Conservation (phyloP, 2,888 invertebrate genomes). For the Clepsis dumicolana region DNA sequence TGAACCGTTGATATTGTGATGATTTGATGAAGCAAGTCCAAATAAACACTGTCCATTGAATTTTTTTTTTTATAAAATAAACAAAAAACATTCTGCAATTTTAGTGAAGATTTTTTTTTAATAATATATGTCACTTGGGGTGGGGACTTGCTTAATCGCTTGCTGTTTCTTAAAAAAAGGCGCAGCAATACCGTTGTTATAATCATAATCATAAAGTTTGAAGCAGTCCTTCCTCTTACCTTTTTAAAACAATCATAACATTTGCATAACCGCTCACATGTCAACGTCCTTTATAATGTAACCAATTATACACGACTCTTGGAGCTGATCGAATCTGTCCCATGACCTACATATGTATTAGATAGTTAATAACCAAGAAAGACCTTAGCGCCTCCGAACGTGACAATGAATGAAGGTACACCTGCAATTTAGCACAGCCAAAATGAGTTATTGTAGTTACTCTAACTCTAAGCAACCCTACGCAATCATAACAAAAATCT, state of each 20-base stretch:
- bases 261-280: conserved; percentile 39
- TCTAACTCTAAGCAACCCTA: neutral
- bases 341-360: conserved; percentile 43
- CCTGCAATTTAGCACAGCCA: neutral
- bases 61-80: too few species aligned
- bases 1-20: too few species aligned
- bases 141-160: too few species aligned
- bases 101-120: too few species aligned
- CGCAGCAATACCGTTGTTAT: neutral
- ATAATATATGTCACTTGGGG: too few species aligned
- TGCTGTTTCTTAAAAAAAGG: neutral
- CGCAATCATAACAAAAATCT: neutral
- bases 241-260: conserved; percentile 30
- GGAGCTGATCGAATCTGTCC: conserved; percentile 33
- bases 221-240: neutral
- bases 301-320: conserved; percentile 30
- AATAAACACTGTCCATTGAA: too few species aligned
- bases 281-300: conserved; percentile 39
- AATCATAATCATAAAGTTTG: neutral
- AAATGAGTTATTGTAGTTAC: neutral
- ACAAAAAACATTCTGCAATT: too few species aligned
- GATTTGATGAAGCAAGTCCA: too few species aligned
- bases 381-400: conserved; percentile 27
- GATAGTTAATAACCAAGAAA: conserved; percentile 42
- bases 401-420: conserved; percentile 18